phyloP scores from a whole-genome alignment of 2,113 vertebrate genomes.

The Psittacus erithacus region DNA sequence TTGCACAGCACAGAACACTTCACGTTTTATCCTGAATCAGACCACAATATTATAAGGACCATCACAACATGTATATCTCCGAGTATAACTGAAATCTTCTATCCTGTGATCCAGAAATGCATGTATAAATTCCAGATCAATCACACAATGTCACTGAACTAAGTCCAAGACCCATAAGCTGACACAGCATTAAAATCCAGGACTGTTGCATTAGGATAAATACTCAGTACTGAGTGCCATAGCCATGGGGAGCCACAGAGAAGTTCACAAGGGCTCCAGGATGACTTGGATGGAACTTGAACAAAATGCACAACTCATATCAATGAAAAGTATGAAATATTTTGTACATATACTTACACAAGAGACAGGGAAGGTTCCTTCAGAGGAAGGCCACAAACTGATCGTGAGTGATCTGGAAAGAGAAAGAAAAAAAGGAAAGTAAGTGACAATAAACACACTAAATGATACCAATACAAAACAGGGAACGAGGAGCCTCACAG shows the following conservation, averaged over 20 bases:
- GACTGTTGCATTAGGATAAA: neutral
- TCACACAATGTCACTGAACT: neutral
- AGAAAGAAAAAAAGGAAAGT: slow-evolving; percentile 36
- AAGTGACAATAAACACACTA: slow-evolving; percentile 26
- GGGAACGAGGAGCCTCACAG: neutral
- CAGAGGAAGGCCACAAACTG: slow-evolving; percentile 56
- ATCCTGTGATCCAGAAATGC: neutral
- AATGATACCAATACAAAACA: neutral
- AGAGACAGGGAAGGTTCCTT: slow-evolving; percentile 33
- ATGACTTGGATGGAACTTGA: neutral
- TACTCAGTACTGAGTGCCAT: neutral
- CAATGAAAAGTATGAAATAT: slow-evolving; percentile 2
- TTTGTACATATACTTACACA: slow-evolving; percentile 66
- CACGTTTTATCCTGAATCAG: neutral
- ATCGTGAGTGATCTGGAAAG: slow-evolving; percentile 45
- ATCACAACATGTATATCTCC: neutral
- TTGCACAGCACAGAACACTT: neutral
- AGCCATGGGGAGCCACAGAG: neutral
- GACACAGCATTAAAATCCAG: neutral
- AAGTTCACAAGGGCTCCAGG: neutral
- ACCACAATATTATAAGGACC: neutral
- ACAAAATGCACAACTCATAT: neutral
- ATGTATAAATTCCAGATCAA: neutral
- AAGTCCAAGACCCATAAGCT: neutral
- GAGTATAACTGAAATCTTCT: neutral